Evolutionary conservation across 2,113 vertebrate species (phyloP).

Genomic region (Hippopotamus amphibius): DNA sequence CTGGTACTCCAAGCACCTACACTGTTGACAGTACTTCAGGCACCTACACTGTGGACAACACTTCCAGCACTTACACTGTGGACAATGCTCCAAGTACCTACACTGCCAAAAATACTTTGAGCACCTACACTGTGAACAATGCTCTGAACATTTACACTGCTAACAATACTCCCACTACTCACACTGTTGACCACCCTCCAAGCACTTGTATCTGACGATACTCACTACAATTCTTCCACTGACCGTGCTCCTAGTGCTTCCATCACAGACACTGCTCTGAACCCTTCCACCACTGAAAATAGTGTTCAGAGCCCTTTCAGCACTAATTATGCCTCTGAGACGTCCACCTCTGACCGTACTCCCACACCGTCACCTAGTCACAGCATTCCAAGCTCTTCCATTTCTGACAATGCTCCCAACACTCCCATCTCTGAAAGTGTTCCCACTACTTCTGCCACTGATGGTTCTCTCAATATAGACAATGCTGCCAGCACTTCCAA

Average conservation of each 20-base stretch:
- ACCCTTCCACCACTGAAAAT: not conserved
- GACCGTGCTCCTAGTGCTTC: not conserved
- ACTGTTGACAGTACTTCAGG: not conserved
- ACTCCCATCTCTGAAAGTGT: not conserved
- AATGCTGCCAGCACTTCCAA: slow-evolving; percentile 48
- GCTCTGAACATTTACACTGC: not conserved
- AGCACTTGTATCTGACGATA: not conserved
- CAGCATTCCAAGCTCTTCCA: not conserved
- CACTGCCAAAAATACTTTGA: not conserved
- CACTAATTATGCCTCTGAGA: not conserved
- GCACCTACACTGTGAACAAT: not conserved
- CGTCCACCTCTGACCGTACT: not conserved
- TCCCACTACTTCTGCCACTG: slow-evolving; percentile 66
- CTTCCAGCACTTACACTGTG: not conserved
- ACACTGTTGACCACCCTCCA: not conserved
- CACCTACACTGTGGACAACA: not conserved
- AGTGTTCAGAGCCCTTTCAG: not conserved
- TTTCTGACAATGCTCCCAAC: not conserved
- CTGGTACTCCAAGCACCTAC: not conserved
- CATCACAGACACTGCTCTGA: not conserved
- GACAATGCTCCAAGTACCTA: not conserved
- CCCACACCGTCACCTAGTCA: not conserved
- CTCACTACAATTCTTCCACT: not conserved
- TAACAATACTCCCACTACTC: not conserved
- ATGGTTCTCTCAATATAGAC: slow-evolving; percentile 79